Base-by-base conservation (phyloP, 1,140 invertebrate species). In the Calosoma granatense region DNA sequence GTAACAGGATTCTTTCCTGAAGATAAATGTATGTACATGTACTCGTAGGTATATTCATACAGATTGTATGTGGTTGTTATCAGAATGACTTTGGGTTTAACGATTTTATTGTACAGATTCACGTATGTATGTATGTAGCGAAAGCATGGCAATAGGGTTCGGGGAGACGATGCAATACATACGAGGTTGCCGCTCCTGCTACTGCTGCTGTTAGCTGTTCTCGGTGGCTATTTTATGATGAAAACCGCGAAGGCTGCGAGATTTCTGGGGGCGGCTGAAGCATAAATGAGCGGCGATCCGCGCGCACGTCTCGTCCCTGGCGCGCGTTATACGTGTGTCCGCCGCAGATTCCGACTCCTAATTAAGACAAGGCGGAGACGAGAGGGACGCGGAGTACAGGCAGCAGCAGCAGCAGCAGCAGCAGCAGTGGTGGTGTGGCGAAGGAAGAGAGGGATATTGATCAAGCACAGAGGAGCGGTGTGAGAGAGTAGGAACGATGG, bases 341-440 rank as follows among this genome's bases (percentile, higher is more conserved):
- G 76, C 78, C 76, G 74, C 78, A 80, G 78, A 80, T 79, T 79
- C 78, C 75, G 75, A 78, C 76, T 78, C 77, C 78, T 79, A 80
- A 80, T 80, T 80, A 80, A 79, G 78, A 79, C 75, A 69, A 75
- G 74, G 74, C 9, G 41, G 9, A 6, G 26, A 14, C 14, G 26
- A n/a, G n/a, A n/a, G n/a, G n/a, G n/a, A n/a, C n/a, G n/a, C n/a
- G n/a, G n/a, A n/a, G n/a, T n/a, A n/a, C 6, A 4, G 26, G 26
- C 14, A 14, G 26, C 26, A 30, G 26, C 26, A 30, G 14, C 14
- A 30, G 6, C 14, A 30, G 14, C 26, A 14, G 26, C 14, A 6
- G 26, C 6, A 30, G 26, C 4, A 4, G 26, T 30, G 59, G 66
- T 63, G 66, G 60, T 22, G 58, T 36, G 56, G 19, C 21, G 20